These are phyloP conservation scores for Gambusia affinis DNA, from an alignment of 2,113 vertebrate species.

Conservation along the genomic window DNA sequence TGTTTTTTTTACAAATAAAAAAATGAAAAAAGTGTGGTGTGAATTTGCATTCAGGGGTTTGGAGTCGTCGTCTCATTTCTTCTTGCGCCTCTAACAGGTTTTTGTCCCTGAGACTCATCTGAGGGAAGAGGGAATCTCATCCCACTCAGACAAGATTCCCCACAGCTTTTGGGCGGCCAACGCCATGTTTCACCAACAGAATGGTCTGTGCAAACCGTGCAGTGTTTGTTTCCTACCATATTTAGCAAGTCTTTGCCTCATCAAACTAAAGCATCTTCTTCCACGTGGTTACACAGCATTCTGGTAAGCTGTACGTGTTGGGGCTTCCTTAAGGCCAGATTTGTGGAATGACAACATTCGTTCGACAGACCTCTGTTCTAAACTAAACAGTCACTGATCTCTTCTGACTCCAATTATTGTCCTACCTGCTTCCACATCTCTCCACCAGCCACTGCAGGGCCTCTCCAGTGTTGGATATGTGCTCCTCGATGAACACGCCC, in stretches of 20 bases:
- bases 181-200: background rate
- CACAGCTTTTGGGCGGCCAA: background rate
- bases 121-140: too few species aligned
- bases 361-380: too few species aligned
- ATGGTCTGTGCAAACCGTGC: background rate
- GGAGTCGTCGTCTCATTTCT: too few species aligned
- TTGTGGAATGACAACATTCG: too few species aligned
- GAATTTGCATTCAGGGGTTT: background rate
- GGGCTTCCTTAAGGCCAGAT: too few species aligned
- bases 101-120: too few species aligned
- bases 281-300: background rate
- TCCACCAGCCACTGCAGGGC: conserved; percentile 80
- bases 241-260: background rate
- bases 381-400: too few species aligned
- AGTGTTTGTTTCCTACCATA: too few species aligned
- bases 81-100: too few species aligned
- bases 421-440: conserved; percentile 74
- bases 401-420: fast-evolving
- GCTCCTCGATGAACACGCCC: conserved; percentile 76
- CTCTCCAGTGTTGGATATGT: conserved; percentile 76
- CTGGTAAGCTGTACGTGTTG: background rate
- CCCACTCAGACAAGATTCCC: too few species aligned
- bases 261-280: background rate
- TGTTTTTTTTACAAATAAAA: background rate
- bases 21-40: background rate